A percentile compares a stretch with the other conserved stretches of the same genome.
Evolutionary conservation across 2,797 vertebrate genomes (phyloP).

Genomic region (Anguilla obscura): DNA sequence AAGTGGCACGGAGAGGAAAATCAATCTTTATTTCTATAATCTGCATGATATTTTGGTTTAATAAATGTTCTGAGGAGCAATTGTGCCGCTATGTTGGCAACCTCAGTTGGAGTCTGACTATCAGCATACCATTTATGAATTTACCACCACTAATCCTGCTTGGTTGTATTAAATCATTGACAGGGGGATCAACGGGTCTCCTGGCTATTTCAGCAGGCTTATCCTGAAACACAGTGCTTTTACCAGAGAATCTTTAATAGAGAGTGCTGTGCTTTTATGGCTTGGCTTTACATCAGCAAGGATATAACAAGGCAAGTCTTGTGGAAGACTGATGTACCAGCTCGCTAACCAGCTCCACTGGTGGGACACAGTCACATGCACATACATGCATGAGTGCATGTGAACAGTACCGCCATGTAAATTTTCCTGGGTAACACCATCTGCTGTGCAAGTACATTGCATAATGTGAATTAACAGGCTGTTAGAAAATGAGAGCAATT

Average conservation of each 20-base stretch:
- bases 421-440: neutral
- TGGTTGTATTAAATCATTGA: neutral
- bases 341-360: neutral
- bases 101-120: neutral
- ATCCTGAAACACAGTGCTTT: neutral
- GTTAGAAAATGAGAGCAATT: conserved; percentile 4
- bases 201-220: neutral
- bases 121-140: neutral
- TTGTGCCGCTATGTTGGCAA: neutral
- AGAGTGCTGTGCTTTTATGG: neutral
- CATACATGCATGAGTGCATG: neutral
- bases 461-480: neutral
- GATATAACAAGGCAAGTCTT: neutral
- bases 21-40: too few relatives aligned
- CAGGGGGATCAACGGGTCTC: neutral
- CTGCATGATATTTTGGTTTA: neutral
- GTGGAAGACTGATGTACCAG: neutral
- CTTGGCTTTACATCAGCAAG: neutral
- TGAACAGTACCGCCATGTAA: neutral
- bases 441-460: neutral
- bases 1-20: too few relatives aligned
- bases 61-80: neutral
- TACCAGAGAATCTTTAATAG: neutral
- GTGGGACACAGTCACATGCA: conserved; percentile 7
- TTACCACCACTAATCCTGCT: neutral